Evolutionary conservation across 2,888 invertebrate species (phyloP), one percentile per base, ranked within the genome.

Genomic region (Scaeva pyrastri): DNA sequence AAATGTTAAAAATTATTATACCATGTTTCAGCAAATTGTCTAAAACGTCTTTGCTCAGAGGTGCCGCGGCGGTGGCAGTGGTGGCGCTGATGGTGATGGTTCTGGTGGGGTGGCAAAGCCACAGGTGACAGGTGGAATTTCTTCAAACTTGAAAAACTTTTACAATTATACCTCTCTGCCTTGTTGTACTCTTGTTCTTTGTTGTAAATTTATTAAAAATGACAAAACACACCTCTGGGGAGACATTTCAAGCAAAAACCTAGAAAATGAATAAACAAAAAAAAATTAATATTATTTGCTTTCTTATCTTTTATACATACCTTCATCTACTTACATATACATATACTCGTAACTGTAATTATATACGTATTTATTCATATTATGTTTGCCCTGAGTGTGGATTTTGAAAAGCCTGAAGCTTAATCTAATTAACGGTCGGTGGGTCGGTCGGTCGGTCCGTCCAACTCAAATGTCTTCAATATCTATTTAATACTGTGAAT

Each of bases 1-100:
- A 43, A 62, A 62, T 43, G 41, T 62, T 62, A 23, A 23, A 62
- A 62, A 43, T 62, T 23, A 62, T 62, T 43, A 43, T 43, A 41
- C 41, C 62, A 62, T 66, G 31, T 66, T 45, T 66, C 31, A 66
- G 43, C 64, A 66, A 66, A 66, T 26, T 66, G 50, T 50, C 41
- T 66, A 8, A 50, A 66, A 66, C 19, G 50, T 36, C 19, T 66
- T 66, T 36, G 36, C 36, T 50, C 19, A 2, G 14, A 60, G 19
- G 31, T 12, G 6, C n/a, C 31, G 31, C 31, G 8, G 31, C 31
- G n/a, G n/a, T n/a, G 6, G 31, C 8, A n/a, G 31, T 31, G 8
- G 31, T 31, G 31, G 5, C 5, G 31, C 6, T 31, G 4, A 8
- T 5, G 31, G 31, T 31, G 31, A 7, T 31, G 31, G n/a, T n/a